These are phyloP conservation scores for Escarpia spicata DNA, from an alignment of 2,888 invertebrate genomes.

Conservation along the genomic window DNA sequence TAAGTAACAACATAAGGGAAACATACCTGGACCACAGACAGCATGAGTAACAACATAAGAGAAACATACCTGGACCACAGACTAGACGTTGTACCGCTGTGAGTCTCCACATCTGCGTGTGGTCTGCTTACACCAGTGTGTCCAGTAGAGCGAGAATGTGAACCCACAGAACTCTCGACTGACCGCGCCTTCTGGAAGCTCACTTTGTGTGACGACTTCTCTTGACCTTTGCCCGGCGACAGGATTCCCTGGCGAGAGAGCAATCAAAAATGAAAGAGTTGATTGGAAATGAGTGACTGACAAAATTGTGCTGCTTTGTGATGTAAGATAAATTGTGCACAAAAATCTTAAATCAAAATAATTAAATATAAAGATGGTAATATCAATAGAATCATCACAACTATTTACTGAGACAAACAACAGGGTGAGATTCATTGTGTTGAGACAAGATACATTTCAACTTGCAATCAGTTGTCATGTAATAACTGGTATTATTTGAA, in stretches of 20 bases:
- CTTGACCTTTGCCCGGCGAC: background rate
- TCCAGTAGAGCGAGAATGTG: background rate
- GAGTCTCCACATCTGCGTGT: background rate
- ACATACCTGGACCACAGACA: no score
- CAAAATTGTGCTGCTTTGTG: no score
- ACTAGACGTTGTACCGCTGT: background rate
- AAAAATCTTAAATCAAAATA: background rate
- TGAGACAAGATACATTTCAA: background rate
- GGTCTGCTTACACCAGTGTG: background rate
- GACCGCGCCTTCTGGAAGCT: background rate
- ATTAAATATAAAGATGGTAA: background rate
- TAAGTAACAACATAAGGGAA: no score
- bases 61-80: background rate
- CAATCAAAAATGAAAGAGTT: background rate
- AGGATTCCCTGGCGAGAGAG: background rate
- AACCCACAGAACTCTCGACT: background rate
- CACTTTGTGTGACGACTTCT: background rate
- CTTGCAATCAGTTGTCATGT: background rate
- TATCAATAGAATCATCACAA: background rate
- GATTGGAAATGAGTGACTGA: no score
- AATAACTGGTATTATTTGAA: background rate
- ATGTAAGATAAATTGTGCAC: no score
- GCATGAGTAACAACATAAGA: no score
- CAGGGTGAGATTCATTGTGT: no score
- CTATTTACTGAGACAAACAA: background rate